phyloP scores from a whole-genome alignment of 2,797 vertebrate genomes.

The Mus minutoides region DNA sequence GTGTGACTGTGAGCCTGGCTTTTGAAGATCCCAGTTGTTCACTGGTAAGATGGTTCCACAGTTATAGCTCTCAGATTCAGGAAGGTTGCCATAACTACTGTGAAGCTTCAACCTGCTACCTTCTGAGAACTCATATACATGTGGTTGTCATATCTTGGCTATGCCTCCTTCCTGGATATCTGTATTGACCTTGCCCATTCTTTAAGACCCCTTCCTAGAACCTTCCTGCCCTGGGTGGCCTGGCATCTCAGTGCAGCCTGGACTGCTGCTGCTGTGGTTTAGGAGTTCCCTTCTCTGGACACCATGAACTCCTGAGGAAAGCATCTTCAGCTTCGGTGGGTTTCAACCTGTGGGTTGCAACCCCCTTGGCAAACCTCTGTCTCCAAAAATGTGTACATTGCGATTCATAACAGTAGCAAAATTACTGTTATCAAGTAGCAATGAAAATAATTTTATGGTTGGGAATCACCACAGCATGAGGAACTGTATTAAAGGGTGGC shows the following conservation, averaged over 20 bases:
- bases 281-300: not conserved
- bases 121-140: not conserved
- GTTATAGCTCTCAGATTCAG: not conserved
- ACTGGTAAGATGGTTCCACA: too few relatives aligned
- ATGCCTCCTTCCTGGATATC: not conserved
- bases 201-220: not conserved
- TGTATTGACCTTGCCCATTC: not conserved
- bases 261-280: not conserved
- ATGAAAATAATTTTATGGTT: not conserved
- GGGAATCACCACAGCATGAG: not conserved
- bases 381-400: not conserved
- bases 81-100: not conserved
- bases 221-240: not conserved
- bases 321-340: not conserved
- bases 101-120: not conserved
- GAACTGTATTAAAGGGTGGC: not conserved
- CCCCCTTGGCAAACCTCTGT: not conserved
- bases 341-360: not conserved
- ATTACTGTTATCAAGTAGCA: not conserved
- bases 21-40: not conserved
- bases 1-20: not conserved
- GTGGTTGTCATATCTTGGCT: not conserved
- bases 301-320: not conserved
- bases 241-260: not conserved
- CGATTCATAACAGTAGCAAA: not conserved